phyloP scores from a whole-genome alignment of 2,888 invertebrate species.

The Cheilosia vernalis region DNA sequence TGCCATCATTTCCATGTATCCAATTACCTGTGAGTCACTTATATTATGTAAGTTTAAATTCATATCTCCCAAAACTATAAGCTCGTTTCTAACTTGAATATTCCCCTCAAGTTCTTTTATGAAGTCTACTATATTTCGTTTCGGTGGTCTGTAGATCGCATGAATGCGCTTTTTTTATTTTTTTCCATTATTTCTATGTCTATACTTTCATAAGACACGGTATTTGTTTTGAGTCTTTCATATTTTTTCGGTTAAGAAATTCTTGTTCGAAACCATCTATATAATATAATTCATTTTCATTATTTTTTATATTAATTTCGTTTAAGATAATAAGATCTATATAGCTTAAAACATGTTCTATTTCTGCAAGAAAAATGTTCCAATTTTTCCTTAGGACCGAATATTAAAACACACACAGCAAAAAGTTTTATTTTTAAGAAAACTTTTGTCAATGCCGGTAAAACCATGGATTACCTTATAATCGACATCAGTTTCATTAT shows the following conservation, averaged over 20 bases:
- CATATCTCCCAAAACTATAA: no score
- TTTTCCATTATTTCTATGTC: conserved; percentile 16
- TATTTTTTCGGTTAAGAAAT: conserved; percentile 18
- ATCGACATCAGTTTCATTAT: conserved; percentile 28
- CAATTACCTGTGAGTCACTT: no score
- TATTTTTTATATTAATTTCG: neutral
- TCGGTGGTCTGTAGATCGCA: no score
- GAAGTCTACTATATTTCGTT: no score
- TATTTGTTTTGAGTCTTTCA: conserved; percentile 5
- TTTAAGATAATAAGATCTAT: neutral
- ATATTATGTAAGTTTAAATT: no score
- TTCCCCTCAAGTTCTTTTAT: no score
- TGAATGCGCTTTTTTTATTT: no score
- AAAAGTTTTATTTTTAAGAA: conserved; percentile 10
- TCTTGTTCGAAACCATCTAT: neutral
- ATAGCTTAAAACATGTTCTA: conserved; percentile 16
- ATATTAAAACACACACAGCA: conserved; percentile 37
- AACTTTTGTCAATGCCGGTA: conserved; percentile 23
- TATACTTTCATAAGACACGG: conserved; percentile 36
- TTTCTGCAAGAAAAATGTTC: conserved; percentile 6
- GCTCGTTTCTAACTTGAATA: no score
- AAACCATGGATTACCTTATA: conserved; percentile 25
- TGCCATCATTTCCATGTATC: no score
- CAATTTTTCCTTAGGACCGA: conserved; percentile 21
- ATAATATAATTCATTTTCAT: neutral